Conservation (phyloP, 2,888 invertebrate genomes). For the Hydriomena furcata region DNA sequence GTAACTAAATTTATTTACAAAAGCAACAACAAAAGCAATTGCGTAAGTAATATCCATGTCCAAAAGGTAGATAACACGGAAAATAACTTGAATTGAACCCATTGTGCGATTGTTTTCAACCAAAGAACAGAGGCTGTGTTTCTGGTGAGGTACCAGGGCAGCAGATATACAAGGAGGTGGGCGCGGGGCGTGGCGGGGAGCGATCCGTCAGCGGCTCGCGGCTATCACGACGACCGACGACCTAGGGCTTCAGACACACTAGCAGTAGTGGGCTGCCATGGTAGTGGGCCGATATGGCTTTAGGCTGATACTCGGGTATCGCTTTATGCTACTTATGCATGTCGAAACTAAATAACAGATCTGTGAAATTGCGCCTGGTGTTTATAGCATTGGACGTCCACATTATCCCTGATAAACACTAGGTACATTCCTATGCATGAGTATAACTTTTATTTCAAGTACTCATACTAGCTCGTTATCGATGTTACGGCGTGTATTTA, state of each 20-base stretch:
- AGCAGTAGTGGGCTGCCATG: constrained; percentile 13
- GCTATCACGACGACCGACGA: constrained; percentile 62
- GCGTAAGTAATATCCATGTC: neutral
- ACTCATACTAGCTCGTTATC: constrained; percentile 9
- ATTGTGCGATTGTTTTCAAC: constrained; percentile 29
- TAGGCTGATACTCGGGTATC: constrained; percentile 16
- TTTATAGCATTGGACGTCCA: constrained; percentile 1
- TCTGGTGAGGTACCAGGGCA: constrained; percentile 49
- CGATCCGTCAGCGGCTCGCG: constrained; percentile 71
- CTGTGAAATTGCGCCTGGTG: constrained; percentile 6
- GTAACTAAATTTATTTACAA: too few species aligned
- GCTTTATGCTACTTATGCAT: constrained; percentile 21
- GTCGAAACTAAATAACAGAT: constrained; percentile 6
- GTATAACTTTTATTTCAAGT: constrained; percentile 3
- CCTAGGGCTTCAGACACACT: constrained; percentile 46
- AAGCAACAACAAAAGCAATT: too few species aligned
- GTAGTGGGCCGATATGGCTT: constrained; percentile 11
- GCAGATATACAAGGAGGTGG: constrained; percentile 51
- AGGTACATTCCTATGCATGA: neutral
- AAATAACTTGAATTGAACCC: constrained; percentile 21
- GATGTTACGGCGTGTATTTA: constrained; percentile 1
- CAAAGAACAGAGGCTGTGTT: constrained; percentile 32
- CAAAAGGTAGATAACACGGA: neutral
- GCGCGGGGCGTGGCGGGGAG: constrained; percentile 44
- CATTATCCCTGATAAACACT: neutral